These are phyloP conservation scores for Columbina picui DNA, from an alignment of 2,113 vertebrate genomes.

Conservation along the genomic window DNA sequence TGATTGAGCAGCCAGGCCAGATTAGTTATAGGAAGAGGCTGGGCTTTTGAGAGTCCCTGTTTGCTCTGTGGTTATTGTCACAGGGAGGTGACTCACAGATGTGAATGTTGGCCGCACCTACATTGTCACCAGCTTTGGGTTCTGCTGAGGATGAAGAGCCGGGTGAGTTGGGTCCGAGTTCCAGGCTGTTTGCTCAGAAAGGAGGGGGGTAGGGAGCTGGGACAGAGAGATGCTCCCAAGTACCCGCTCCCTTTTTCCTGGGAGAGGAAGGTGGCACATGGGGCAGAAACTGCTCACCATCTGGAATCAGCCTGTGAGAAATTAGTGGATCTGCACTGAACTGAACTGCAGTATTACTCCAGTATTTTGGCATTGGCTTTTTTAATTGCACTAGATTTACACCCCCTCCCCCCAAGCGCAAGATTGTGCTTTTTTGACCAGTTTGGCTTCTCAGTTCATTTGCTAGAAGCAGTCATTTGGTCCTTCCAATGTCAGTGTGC, in stretches of 20 bases:
- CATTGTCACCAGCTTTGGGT: background rate
- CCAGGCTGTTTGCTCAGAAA: accelerated
- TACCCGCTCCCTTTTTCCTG: accelerated
- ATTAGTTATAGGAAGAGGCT: too few relatives aligned
- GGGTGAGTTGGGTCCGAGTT: accelerated
- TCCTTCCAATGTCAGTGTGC: background rate
- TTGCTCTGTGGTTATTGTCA: background rate
- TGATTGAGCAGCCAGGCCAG: background rate
- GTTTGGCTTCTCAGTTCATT: background rate
- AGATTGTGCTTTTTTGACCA: background rate
- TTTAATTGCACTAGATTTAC: background rate
- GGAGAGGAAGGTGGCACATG: background rate
- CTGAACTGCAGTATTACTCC: background rate
- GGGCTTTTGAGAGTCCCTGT: background rate
- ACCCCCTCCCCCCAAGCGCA: too few relatives aligned
- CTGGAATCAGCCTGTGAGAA: background rate
- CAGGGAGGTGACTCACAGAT: background rate
- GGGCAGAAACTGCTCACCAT: accelerated
- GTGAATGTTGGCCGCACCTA: background rate
- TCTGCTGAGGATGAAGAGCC: background rate
- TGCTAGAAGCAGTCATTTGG: background rate
- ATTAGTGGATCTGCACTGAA: background rate
- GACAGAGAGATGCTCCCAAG: background rate
- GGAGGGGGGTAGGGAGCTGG: background rate
- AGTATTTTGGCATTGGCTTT: background rate